phyloP scores from a whole-genome alignment of 2,888 invertebrate genomes.

The Lasioglossum villosulum region DNA sequence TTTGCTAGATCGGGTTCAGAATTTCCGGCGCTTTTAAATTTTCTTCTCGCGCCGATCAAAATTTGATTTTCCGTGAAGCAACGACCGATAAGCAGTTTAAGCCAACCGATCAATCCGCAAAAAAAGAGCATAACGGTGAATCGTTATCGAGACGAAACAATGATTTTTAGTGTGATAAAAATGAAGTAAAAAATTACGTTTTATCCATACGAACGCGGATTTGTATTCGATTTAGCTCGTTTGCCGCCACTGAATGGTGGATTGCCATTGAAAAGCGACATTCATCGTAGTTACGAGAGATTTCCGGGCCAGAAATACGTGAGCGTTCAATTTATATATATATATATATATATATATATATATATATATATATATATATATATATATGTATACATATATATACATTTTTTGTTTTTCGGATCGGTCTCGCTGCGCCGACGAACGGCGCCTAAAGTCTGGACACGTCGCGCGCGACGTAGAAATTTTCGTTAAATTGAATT shows the following conservation, averaged over 20 bases:
- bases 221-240: constrained; percentile 33
- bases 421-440: neutral
- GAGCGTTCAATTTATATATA: constrained; percentile 16
- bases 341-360: no score
- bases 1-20: neutral
- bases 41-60: neutral
- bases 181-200: constrained; percentile 36
- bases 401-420: neutral
- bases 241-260: constrained; percentile 5
- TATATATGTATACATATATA: no score
- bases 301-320: constrained; percentile 37
- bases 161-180: constrained; percentile 28
- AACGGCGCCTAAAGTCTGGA: constrained; percentile 52
- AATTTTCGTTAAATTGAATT: constrained; percentile 75
- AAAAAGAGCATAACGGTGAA: neutral
- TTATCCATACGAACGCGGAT: constrained; percentile 1
- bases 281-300: constrained; percentile 50
- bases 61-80: neutral
- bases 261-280: constrained; percentile 46
- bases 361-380: no score
- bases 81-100: neutral
- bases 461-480: constrained; percentile 66
- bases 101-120: neutral
- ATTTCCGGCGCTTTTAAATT: neutral
- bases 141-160: neutral